These are phyloP conservation scores for Lycaena phlaeas DNA, from an alignment of 2,888 invertebrate genomes.

Conservation along the genomic window DNA sequence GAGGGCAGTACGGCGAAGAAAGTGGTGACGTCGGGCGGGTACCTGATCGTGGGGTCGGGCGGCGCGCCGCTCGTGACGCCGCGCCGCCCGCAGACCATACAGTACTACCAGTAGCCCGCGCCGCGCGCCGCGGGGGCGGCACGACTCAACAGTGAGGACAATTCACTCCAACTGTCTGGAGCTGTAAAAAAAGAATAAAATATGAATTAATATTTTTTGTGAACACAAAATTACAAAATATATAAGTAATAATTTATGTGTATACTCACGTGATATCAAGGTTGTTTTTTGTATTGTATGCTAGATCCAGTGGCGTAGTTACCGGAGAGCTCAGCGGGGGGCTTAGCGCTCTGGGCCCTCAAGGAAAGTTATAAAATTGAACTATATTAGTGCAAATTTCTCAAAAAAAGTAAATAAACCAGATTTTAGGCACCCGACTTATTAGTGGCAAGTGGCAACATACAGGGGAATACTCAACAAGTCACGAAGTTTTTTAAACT, in stretches of 20 bases:
- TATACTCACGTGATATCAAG: no score
- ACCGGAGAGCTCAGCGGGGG: no score
- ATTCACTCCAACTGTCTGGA: neutral
- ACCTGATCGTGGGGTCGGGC: constrained; percentile 47
- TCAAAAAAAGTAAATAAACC: no score
- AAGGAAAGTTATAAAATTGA: no score
- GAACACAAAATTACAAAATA: neutral
- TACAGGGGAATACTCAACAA: no score
- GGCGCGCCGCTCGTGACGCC: constrained; percentile 27
- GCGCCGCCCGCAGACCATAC: constrained; percentile 35
- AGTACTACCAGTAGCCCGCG: constrained; percentile 26
- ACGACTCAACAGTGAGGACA: neutral
- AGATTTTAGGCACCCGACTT: no score
- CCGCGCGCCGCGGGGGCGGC: neutral
- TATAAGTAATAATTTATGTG: neutral
- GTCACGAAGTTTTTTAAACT: no score
- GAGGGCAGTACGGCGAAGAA: constrained; percentile 37
- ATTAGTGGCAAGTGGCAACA: no score
- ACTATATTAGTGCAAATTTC: no score
- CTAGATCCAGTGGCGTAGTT: no score
- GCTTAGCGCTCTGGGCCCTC: no score
- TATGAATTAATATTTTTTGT: neutral
- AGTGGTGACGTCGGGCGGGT: constrained; percentile 57
- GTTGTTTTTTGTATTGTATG: no score
- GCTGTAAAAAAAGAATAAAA: neutral